phyloP scores from a whole-genome alignment of 2,797 vertebrate species.

The Garrulus glandarius region DNA sequence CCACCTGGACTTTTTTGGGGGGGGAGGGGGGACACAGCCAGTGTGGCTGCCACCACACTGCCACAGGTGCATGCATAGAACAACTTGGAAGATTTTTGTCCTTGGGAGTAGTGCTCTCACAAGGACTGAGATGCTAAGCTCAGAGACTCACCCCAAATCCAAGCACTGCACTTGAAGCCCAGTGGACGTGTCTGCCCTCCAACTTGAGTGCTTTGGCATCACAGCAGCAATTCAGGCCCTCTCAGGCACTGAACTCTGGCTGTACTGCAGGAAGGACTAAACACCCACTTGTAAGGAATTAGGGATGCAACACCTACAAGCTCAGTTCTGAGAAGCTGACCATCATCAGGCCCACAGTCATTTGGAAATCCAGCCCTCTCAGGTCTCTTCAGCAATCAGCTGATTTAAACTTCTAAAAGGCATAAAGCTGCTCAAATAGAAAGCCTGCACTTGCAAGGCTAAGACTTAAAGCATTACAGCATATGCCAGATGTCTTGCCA shows the following conservation, averaged over 20 bases:
- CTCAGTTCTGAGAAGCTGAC: not conserved
- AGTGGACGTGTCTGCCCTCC: fast-evolving
- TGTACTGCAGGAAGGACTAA: not conserved
- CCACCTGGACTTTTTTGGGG: not conserved
- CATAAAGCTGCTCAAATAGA: not conserved
- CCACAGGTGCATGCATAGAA: fast-evolving
- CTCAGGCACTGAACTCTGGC: fast-evolving
- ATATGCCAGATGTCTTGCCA: not conserved
- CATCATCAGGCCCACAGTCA: fast-evolving
- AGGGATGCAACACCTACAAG: not conserved
- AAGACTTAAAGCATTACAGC: not conserved
- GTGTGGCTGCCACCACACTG: not conserved
- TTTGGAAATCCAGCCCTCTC: not conserved
- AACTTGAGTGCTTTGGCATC: not conserved
- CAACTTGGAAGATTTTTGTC: not conserved
- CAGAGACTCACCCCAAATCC: not conserved
- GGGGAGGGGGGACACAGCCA: not conserved
- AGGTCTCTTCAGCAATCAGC: not conserved
- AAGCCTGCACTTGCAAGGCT: not conserved
- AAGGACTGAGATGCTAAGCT: not conserved
- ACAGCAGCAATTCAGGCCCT: not conserved
- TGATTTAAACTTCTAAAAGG: not conserved
- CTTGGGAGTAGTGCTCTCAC: not conserved
- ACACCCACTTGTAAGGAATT: not conserved
- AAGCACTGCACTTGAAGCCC: not conserved